Base-by-base conservation (phyloP, 1,140 invertebrate species). In the Melitaea cinxia region DNA sequence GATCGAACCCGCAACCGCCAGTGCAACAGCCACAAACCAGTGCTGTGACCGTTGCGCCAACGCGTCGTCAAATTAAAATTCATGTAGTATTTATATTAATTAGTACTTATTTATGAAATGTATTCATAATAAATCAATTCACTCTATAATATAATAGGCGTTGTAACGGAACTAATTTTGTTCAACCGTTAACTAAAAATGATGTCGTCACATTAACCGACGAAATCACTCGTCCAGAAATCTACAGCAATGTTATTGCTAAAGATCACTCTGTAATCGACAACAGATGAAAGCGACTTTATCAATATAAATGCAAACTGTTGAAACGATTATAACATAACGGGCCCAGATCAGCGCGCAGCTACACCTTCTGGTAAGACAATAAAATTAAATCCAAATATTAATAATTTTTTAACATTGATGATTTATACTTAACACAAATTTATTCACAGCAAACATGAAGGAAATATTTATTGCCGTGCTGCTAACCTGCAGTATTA, bases 141-240 rank as follows among this genome's bases (percentile, higher is more conserved):
- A 14, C n/a, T 14, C 12, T 12, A 47, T 47, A 47, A 45, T 45
- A 19, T 45, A 45, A 23, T 47, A 47, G 19, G 19, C 42, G 60
- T 37, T 60, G 59, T 75, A 74, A 82, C 80, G 84, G 79, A 87
- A 87, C 82, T 78, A 87, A 89, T 83, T 81, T 59, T 72, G 65
- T 75, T 76, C 62, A 68, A 80, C 72, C 77, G 77, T 78, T 71
- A 77, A 77, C 30, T 69, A 76, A n/a, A n/a, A n/a, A 3, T 68
- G 72, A 83, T 90, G 84, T 88, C 84, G 85, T 75, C 82, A 88
- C 70, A 37, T 58, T 57, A 68, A 64, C 65, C 75, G 61, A 68
- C 80, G 75, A 74, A 84, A 72, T 77, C 84, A 83, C 63, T 88
- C 85, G 78, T 68, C 85, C 86, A 90, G 88, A 90, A 90, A 90